Evolutionary conservation across 30 jellyfish, hydroid and myxozoan species (phyloP).

Genomic region (Chrysaora quinquecirrha): DNA sequence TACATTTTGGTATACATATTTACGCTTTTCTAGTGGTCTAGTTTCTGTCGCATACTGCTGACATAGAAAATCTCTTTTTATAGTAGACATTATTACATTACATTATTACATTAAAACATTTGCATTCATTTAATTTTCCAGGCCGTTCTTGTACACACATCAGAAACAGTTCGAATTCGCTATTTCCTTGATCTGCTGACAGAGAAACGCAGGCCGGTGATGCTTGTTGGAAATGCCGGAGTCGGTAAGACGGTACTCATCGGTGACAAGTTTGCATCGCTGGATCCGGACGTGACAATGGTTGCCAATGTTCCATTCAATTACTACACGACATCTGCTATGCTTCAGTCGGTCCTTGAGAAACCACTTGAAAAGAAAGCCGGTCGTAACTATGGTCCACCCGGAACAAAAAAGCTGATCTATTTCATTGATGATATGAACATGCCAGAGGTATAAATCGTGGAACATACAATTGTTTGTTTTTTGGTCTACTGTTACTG

Average conservation of each 20-base stretch:
- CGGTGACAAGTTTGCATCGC: conserved; percentile 96
- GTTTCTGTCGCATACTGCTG: no score
- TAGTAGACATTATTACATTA: no score
- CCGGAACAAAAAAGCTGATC: conserved; percentile 92
- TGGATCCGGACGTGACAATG: conserved; percentile 94
- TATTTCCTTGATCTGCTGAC: conserved; percentile 89
- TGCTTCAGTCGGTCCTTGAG: conserved; percentile 94
- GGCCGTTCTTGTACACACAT: conserved; percentile 99
- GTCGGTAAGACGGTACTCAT: conserved; percentile 98
- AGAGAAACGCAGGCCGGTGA: conserved; percentile 93
- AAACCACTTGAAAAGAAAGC: conserved; percentile 99
- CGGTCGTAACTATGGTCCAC: conserved; percentile 99
- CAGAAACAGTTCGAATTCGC: conserved; percentile 95
- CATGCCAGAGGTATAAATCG: conserved; percentile 99
- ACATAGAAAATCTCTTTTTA: no score
- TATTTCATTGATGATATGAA: conserved; percentile 98
- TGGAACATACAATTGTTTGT: no score
- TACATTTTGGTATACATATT: no score
- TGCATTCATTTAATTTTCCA: no score
- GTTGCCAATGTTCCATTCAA: conserved; percentile 98
- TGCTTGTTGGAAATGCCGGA: conserved; percentile 99
- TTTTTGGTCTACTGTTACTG: no score
- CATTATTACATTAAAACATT: no score
- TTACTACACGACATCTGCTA: conserved; percentile 97
- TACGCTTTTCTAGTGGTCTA: no score